Evolutionary conservation across 2,113 vertebrate species (phyloP), one percentile per base, ranked within the genome.

Genomic region (Salvelinus sp.): DNA sequence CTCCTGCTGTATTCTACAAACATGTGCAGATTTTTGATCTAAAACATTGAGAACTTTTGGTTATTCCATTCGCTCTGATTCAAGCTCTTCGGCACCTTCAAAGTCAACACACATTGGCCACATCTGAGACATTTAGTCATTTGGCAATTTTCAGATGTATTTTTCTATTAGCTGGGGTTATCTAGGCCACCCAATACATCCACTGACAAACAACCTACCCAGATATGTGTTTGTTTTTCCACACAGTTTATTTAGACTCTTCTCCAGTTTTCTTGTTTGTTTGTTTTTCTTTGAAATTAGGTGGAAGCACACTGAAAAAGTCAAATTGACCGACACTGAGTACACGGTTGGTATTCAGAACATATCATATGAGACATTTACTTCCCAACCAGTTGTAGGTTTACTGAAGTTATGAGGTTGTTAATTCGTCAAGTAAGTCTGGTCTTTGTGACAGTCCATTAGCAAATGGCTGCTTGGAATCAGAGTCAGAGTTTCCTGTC

Each of bases 291-390:
- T 78, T 86, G 71, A 85, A 80, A 81, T 0, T 0, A 50, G 62
- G 6, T 25, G 22, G 69, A 78, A 64, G 68, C 5, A 7, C 1
- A 23, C 70, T 81, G 86, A 66, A 50, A 0, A 23, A 73, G 72
- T 74, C 76, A 85, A 86, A 68, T 80, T 86, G 86, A 79, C 79
- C 69, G 33, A 57, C 6, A 13, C 20, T 22, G 60, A 63, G 3
- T 3, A 73, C 27, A 4, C 14, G 1, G 6, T 62, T 22, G 3
- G 50, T 6, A 6, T 58, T 62, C 25, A 4, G 77, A 16, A 18
- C 9, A 20, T 13, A 33, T 63, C 10, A 20, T 25, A 70, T 86
- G 63, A 83, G 74, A 28, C 23, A 4, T 69, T 33, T 10, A 4
- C 50, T 54, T 54, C 50, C 4, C 50, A 54, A 54, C 3, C 16